Percentiles rank a stretch among this genome's conserved stretches.
These are phyloP conservation scores for Paramormyrops hopkinsi DNA, from an alignment of 2,797 vertebrate species.

Conservation along the genomic window DNA sequence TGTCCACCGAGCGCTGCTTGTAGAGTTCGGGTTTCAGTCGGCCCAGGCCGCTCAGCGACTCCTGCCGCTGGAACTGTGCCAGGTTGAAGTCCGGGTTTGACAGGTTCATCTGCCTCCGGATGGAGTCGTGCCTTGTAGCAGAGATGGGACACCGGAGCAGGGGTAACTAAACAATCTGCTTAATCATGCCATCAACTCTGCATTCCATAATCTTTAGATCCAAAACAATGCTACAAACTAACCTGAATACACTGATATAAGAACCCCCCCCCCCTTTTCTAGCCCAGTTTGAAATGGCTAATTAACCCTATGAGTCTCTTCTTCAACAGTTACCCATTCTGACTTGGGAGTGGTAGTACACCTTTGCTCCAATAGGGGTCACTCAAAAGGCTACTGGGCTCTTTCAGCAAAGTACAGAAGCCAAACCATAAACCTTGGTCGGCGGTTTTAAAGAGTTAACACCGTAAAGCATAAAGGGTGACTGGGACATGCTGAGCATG, in stretches of 20 bases:
- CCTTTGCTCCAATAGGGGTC: neutral
- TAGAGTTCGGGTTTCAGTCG: slow-evolving; percentile 95
- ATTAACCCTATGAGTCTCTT: neutral
- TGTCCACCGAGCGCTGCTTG: slow-evolving; percentile 90
- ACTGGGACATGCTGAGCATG: neutral
- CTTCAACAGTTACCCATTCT: neutral
- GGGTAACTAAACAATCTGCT: neutral
- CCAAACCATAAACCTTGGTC: neutral
- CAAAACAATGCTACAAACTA: neutral
- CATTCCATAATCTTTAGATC: neutral
- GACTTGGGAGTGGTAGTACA: neutral
- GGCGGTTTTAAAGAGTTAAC: neutral
- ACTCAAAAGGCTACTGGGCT: neutral
- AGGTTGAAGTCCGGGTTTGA: slow-evolving; percentile 96
- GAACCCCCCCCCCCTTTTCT: neutral
- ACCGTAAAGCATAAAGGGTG: neutral
- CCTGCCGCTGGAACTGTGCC: slow-evolving; percentile 92
- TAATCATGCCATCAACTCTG: neutral
- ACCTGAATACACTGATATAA: neutral
- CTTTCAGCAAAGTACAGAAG: neutral
- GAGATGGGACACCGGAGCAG: neutral
- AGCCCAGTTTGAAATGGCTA: neutral
- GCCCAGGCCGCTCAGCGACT: slow-evolving; percentile 86
- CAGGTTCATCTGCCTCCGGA: slow-evolving; percentile 90
- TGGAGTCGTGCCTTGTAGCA: slow-evolving; percentile 71